A percentile compares a stretch with the other conserved stretches of the same genome.
Evolutionary conservation across 2,888 invertebrate species (phyloP).

Genomic region (Dendrolimus pini): DNA sequence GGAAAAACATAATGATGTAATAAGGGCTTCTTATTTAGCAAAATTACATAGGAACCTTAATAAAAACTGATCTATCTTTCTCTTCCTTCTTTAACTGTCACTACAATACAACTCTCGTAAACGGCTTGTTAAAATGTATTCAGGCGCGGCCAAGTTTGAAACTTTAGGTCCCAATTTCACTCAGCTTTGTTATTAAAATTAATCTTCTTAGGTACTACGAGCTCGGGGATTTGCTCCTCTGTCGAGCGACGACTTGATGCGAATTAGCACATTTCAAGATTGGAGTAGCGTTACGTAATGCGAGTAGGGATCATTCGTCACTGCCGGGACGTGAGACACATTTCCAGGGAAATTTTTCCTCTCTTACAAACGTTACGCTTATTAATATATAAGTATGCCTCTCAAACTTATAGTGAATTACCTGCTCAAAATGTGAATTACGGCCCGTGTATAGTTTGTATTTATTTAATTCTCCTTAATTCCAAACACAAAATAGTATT

Average conservation of each 20-base stretch:
- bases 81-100: too few species aligned
- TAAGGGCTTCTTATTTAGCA: too few species aligned
- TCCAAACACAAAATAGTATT: too few species aligned
- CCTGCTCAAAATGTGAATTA: too few species aligned
- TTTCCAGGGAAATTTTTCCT: not conserved
- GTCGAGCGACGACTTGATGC: not conserved
- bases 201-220: conserved; percentile 3
- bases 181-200: conserved; percentile 2
- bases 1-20: too few species aligned
- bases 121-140: not conserved
- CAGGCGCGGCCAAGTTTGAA: not conserved
- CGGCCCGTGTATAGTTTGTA: too few species aligned
- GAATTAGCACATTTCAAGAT: not conserved
- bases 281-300: not conserved
- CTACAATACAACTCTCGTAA: too few species aligned
- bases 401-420: too few species aligned
- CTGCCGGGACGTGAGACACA: not conserved
- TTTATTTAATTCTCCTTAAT: too few species aligned
- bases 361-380: not conserved
- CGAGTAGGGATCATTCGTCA: not conserved
- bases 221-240: not conserved
- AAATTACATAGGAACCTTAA: too few species aligned
- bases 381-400: not conserved
- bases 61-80: too few species aligned
- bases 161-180: conserved; percentile 1